Conservation (phyloP, 2,797 vertebrate species). For the Petrocephalus sullivani region DNA sequence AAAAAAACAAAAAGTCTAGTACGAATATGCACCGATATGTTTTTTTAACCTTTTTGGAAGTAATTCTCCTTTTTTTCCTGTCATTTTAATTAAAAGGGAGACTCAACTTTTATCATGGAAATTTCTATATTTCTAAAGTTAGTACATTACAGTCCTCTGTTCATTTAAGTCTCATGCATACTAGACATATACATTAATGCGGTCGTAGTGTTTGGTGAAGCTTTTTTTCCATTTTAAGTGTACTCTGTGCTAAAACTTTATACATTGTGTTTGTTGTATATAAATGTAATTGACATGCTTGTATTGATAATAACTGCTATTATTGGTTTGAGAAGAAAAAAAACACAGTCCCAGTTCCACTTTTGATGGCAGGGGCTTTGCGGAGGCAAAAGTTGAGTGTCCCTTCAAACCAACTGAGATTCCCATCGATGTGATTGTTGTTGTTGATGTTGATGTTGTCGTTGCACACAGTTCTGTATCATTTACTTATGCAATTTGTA, state of each 20-base stretch:
- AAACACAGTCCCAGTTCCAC: neutral
- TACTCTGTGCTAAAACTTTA: slow-evolving; percentile 14
- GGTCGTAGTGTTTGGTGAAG: slow-evolving; percentile 19
- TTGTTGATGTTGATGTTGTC: slow-evolving; percentile 44
- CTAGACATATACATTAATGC: slow-evolving; percentile 13
- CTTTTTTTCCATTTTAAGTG: slow-evolving; percentile 14
- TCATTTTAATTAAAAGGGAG: slow-evolving; percentile 33
- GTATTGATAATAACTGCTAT: slow-evolving; percentile 36
- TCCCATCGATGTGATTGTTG: slow-evolving; percentile 46
- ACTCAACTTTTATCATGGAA: slow-evolving; percentile 50
- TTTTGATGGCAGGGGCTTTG: neutral
- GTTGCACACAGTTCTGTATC: slow-evolving; percentile 49
- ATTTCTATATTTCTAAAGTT: slow-evolving; percentile 54
- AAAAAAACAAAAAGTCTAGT: slow-evolving; percentile 36
- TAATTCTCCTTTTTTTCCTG: slow-evolving; percentile 26
- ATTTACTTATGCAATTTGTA: slow-evolving; percentile 60
- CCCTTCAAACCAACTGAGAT: slow-evolving; percentile 30
- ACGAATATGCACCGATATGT: slow-evolving; percentile 53
- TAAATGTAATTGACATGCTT: slow-evolving; percentile 33
- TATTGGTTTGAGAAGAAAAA: slow-evolving; percentile 14
- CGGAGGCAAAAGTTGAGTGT: slow-evolving; percentile 24
- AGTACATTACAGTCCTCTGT: slow-evolving; percentile 28
- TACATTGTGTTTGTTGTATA: slow-evolving; percentile 37
- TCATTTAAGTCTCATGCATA: slow-evolving; percentile 9
- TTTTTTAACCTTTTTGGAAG: slow-evolving; percentile 31